phyloP scores from a whole-genome alignment of 2,797 vertebrate species.

The Sebastes baramenuke region DNA sequence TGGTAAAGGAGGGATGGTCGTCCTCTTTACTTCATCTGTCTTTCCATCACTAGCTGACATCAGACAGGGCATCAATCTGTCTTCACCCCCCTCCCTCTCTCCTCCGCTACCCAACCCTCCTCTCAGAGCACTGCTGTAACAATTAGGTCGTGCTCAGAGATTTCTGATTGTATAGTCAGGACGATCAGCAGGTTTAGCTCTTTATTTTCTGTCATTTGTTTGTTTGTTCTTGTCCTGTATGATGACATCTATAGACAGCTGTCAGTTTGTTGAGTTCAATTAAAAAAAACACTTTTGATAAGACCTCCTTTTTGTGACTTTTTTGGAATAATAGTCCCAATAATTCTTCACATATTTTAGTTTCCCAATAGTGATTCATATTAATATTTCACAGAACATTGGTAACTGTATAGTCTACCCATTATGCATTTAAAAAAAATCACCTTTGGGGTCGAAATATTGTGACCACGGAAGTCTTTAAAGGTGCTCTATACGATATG shows the following conservation, averaged over 20 bases:
- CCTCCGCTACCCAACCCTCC: not conserved
- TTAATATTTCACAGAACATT: not conserved
- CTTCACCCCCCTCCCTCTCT: not conserved
- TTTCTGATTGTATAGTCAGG: slow-evolving; percentile 27
- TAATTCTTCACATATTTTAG: not conserved
- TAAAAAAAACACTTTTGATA: slow-evolving; percentile 77
- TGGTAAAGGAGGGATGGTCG: slow-evolving; percentile 10
- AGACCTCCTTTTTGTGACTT: slow-evolving; percentile 30
- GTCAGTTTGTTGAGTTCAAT: slow-evolving; percentile 66
- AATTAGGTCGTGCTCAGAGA: slow-evolving; percentile 33
- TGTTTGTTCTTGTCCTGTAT: slow-evolving; percentile 53
- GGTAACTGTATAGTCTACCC: not conserved
- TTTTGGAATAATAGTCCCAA: not conserved
- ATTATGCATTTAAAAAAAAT: not conserved
- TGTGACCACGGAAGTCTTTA: not conserved
- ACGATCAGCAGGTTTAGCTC: slow-evolving; percentile 29
- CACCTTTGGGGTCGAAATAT: not conserved
- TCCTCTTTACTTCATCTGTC: slow-evolving; percentile 8
- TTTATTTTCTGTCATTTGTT: slow-evolving; percentile 36
- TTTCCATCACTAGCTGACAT: slow-evolving; percentile 18
- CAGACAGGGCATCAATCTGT: slow-evolving; percentile 13
- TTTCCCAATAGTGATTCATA: not conserved
- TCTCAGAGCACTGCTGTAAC: slow-evolving; percentile 22
- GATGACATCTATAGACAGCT: slow-evolving; percentile 45
- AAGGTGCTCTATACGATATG: no score